phyloP scores from a whole-genome alignment of 2,888 invertebrate species.

The Eurytoma californica region DNA sequence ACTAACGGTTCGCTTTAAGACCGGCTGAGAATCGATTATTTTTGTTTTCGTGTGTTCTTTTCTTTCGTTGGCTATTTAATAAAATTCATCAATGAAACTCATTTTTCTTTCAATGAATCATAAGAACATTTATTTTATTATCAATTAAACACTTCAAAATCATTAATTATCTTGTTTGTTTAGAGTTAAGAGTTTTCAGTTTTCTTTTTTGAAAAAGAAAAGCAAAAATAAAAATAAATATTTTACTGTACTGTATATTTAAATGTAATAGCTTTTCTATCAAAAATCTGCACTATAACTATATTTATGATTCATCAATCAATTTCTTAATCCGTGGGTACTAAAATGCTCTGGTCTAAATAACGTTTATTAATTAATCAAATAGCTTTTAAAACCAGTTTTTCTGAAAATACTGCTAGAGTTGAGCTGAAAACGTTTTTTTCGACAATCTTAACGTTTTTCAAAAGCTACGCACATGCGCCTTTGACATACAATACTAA shows the following conservation, averaged over 20 bases:
- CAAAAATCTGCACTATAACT: slow-evolving; percentile 26
- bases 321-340: slow-evolving; percentile 17
- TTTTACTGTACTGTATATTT: slow-evolving; percentile 1
- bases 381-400: slow-evolving; percentile 22
- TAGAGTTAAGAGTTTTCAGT: too few species aligned
- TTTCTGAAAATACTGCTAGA: too few species aligned
- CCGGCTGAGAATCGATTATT: slow-evolving; percentile 40
- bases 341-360: not conserved
- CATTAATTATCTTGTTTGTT: too few species aligned
- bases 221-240: not conserved
- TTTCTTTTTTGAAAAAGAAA: too few species aligned
- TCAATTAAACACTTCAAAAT: too few species aligned
- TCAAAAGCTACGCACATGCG: too few species aligned
- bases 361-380: slow-evolving; percentile 15
- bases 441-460: too few species aligned
- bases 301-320: slow-evolving; percentile 22
- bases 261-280: slow-evolving; percentile 34
- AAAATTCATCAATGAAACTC: not conserved
- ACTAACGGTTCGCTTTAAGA: slow-evolving; percentile 43
- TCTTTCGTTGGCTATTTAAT: not conserved
- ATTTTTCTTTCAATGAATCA: too few species aligned
- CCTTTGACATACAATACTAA: too few species aligned
- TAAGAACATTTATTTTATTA: too few species aligned
- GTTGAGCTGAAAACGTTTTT: too few species aligned
- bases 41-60: not conserved